Conservation (phyloP, 2,888 invertebrate species). For the Chloromyia formosa region DNA sequence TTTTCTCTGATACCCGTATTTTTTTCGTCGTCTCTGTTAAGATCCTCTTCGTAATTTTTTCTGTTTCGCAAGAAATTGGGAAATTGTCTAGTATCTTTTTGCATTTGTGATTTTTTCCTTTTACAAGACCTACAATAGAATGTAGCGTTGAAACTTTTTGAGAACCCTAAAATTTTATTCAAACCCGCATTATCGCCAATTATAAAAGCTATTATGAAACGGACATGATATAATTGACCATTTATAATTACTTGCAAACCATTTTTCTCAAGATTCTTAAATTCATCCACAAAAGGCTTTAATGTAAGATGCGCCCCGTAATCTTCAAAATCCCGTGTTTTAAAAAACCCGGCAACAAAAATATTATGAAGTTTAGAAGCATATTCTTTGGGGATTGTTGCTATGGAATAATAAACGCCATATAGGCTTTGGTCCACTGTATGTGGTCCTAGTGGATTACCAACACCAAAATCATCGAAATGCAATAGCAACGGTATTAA, state of each 20-base stretch:
- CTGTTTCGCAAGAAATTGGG: not conserved
- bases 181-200: too few relatives aligned
- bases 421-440: not conserved
- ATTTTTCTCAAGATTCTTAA: not conserved
- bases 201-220: not conserved
- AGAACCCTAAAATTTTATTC: too few relatives aligned
- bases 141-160: too few relatives aligned
- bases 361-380: too few relatives aligned
- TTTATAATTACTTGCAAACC: not conserved
- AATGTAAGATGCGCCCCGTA: not conserved
- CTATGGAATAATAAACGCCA: not conserved
- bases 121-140: too few relatives aligned
- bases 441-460: not conserved
- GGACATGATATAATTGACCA: not conserved
- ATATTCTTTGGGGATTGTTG: not conserved
- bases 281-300: not conserved
- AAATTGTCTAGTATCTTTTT: not conserved
- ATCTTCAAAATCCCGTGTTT: not conserved
- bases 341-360: not conserved
- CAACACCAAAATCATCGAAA: not conserved
- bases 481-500: not conserved
- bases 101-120: too few relatives aligned
- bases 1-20: conserved; percentile 49
- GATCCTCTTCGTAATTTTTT: conserved; percentile 44
- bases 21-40: conserved; percentile 44